Evolutionary conservation across 1,140 invertebrate genomes (phyloP), one percentile per base, ranked within the genome.

Genomic region (Drosophila setifemur): DNA sequence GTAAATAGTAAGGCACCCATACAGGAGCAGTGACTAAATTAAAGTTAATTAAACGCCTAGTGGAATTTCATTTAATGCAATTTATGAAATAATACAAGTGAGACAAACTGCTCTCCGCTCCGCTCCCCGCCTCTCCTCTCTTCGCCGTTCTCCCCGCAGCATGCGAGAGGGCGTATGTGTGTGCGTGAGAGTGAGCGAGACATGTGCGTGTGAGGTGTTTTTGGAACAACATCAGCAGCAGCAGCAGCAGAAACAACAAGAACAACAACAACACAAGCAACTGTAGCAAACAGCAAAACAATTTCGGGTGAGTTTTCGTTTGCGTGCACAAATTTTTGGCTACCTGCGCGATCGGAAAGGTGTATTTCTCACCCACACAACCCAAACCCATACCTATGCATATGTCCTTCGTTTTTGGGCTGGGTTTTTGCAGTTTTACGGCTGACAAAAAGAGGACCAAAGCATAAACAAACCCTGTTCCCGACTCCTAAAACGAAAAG

Each of bases 1-100:
- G 68, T 60, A 44, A 61, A 61, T 61, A 61, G 53, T 70, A 54
- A 35, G 42, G 31, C 61, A 66, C 61, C 61, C 61, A 71, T 70
- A 71, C 66, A 58, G 54, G 53, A 70, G 64, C 64, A 69, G 26
- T 8, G 43, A 33, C 37, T 70, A 71, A 70, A 70, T 71, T 71
- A 71, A 60, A 71, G 67, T 71, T 71, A 71, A 71, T 71, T 71
- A 71, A 71, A 70, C 52, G 66, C 67, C 64, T 58, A 70, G 67
- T 58, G 67, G 52, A 50, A 71, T 71, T 71, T 71, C 54, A 60
- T 71, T 70, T 70, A 71, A 71, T 71, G 68, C 53, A 50, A 71
- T 71, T 71, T 69, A 52, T 69, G 64, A 69, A 71, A 71, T 60
- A 71, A 60, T 60, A 71, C 25, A 23, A 19, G 33, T 23, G 25